Evolutionary conservation across 2,797 vertebrate genomes (phyloP).

Genomic region (Adrianichthys oophorus): DNA sequence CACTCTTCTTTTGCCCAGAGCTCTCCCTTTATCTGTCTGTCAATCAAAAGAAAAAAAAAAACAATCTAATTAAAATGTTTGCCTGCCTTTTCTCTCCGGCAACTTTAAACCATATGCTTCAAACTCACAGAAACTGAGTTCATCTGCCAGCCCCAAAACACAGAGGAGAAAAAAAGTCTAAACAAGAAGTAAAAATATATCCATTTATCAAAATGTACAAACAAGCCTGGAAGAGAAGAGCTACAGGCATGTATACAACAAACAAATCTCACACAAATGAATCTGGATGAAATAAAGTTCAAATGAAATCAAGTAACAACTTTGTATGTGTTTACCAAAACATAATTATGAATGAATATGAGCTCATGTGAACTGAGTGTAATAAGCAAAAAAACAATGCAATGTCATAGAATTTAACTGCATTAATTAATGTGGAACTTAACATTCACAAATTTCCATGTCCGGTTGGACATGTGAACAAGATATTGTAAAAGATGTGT

Average conservation of each 20-base stretch:
- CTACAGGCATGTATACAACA: constrained; percentile 53
- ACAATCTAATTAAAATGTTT: constrained; percentile 50
- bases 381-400: too few species aligned
- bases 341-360: too few species aligned
- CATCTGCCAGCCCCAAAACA: too few species aligned
- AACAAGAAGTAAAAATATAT: background rate
- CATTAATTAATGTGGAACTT: background rate
- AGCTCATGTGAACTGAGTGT: too few species aligned
- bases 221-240: constrained; percentile 37
- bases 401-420: too few species aligned
- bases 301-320: too few species aligned
- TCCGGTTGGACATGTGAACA: too few species aligned
- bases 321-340: too few species aligned
- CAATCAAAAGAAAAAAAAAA: constrained; percentile 48
- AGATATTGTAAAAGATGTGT: too few species aligned
- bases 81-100: constrained; percentile 47
- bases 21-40: constrained; percentile 45
- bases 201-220: constrained; percentile 46
- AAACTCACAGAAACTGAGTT: constrained; percentile 17
- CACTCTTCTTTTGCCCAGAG: too few species aligned
- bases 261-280: constrained; percentile 54
- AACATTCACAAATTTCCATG: too few species aligned
- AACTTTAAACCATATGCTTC: constrained; percentile 39
- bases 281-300: constrained; percentile 1
- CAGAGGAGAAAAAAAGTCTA: constrained; percentile 12